Evolutionary conservation across 2,113 vertebrate species (phyloP), one percentile per base, ranked within the genome.

Genomic region (Otis tarda): DNA sequence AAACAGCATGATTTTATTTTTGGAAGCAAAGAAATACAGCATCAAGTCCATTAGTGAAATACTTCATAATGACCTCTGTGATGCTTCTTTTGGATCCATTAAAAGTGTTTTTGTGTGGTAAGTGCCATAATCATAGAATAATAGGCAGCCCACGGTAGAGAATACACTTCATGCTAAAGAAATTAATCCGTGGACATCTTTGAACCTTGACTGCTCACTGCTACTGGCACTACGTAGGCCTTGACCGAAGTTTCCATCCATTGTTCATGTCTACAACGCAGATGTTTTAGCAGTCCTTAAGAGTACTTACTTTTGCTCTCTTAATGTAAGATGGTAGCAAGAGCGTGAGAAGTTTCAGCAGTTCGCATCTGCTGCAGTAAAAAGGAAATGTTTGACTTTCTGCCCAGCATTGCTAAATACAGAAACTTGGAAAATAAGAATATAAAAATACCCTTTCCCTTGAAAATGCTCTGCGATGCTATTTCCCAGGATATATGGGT

Each of bases 321-420:
- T 70, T 92, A 33, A 85, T 75, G 70, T 24, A 70, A 86, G 81
- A 69, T 87, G 90, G 89, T 95, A 87, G 95, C 43, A 86, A n/a
- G 94, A 90, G 84, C 94, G 96, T 97, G 95, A 97, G 92, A 96
- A 97, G 92, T 87, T 96, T 94, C 84, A 91, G 89, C 82, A 83
- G 69, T 74, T 88, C 1, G 60, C 92, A 89, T 93, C 87, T 93
- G 94, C 86, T 89, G 49, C 69, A 74, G 79, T 30, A 53, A 52
- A 93, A 75, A 87, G 71, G 78, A 95, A 96, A 97, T 94, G 95
- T 95, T 96, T 96, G 96, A 96, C 91, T 96, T 92, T 81, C 75
- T 97, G 95, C 94, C 95, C 91, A 84, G 92, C 69, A 18, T 19
- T 93, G 89, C 91, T 96, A 97, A 97, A 96, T 93, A 95, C 74